phyloP scores from a whole-genome alignment of 2,888 invertebrate species.

The Helleia helle region DNA sequence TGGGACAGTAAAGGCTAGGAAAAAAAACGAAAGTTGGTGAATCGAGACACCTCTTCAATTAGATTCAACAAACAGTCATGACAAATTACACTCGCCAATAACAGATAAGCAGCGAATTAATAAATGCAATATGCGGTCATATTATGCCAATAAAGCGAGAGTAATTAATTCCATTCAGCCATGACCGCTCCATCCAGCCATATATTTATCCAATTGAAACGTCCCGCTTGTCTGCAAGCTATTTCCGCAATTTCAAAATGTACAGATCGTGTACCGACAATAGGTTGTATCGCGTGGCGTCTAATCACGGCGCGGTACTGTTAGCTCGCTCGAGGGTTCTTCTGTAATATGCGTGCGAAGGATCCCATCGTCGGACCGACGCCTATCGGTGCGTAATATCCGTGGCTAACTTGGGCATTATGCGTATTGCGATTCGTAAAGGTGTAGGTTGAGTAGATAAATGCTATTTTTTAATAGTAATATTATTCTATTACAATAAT shows the following conservation, averaged over 20 bases:
- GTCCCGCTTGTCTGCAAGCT: constrained; percentile 66
- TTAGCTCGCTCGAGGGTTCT: constrained; percentile 56
- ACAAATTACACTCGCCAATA: not conserved
- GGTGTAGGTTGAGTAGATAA: constrained; percentile 11
- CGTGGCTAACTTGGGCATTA: constrained; percentile 10
- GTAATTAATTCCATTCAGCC: constrained; percentile 22
- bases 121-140: constrained; percentile 7
- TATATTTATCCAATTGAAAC: constrained; percentile 64
- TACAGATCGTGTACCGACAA: constrained; percentile 71
- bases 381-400: constrained; percentile 17
- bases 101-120: not conserved
- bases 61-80: too few relatives aligned
- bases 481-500: too few relatives aligned
- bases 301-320: constrained; percentile 68
- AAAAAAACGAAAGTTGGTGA: too few relatives aligned
- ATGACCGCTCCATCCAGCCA: constrained; percentile 36
- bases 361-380: constrained; percentile 52
- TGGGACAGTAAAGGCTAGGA: too few relatives aligned
- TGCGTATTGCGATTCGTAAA: constrained; percentile 12
- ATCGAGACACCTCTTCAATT: too few relatives aligned
- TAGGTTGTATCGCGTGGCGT: constrained; percentile 69
- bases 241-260: constrained; percentile 71
- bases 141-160: constrained; percentile 17
- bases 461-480: too few relatives aligned
- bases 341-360: constrained; percentile 70